These are phyloP conservation scores for Geotrypetes seraphini DNA, from an alignment of 2,797 vertebrate species.

Conservation along the genomic window DNA sequence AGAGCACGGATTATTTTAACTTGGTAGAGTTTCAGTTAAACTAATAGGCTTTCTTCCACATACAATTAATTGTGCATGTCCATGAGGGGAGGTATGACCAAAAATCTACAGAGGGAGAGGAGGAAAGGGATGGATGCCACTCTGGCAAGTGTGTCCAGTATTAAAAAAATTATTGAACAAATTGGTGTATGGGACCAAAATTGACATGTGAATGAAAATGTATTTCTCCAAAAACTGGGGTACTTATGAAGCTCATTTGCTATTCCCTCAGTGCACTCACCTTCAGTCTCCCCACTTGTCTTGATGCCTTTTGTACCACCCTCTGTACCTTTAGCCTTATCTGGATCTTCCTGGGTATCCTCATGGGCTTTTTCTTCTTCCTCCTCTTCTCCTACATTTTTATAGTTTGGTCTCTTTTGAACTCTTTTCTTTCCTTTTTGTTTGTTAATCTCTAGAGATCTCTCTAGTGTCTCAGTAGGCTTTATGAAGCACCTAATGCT, in stretches of 20 bases:
- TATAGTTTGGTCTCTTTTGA: slow-evolving; percentile 94
- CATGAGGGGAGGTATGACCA: too few species aligned
- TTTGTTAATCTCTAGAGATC: slow-evolving; percentile 88
- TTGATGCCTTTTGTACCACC: slow-evolving; percentile 76
- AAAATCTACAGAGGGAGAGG: too few species aligned
- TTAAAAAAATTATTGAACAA: too few species aligned
- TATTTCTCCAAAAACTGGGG: neutral
- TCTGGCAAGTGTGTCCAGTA: too few species aligned
- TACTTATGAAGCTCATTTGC: neutral
- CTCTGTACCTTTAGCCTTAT: slow-evolving; percentile 87
- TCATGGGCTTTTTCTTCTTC: slow-evolving; percentile 75
- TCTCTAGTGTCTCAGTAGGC: slow-evolving; percentile 82
- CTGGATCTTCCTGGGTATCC: slow-evolving; percentile 60
- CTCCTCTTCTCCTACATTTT: slow-evolving; percentile 93
- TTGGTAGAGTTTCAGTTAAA: too few species aligned
- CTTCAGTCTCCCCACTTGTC: slow-evolving; percentile 89
- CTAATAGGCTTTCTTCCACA: too few species aligned
- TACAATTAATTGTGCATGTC: too few species aligned
- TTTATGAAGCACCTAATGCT: slow-evolving; percentile 85
- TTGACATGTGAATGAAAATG: neutral
- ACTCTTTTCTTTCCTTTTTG: slow-evolving; percentile 79
- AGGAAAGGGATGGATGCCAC: too few species aligned
- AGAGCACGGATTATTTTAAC: too few species aligned
- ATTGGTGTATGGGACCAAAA: neutral
- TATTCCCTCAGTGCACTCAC: slow-evolving; percentile 53